These are phyloP conservation scores for Dendrocopos noguchii DNA, from an alignment of 2,113 vertebrate species.

Conservation along the genomic window DNA sequence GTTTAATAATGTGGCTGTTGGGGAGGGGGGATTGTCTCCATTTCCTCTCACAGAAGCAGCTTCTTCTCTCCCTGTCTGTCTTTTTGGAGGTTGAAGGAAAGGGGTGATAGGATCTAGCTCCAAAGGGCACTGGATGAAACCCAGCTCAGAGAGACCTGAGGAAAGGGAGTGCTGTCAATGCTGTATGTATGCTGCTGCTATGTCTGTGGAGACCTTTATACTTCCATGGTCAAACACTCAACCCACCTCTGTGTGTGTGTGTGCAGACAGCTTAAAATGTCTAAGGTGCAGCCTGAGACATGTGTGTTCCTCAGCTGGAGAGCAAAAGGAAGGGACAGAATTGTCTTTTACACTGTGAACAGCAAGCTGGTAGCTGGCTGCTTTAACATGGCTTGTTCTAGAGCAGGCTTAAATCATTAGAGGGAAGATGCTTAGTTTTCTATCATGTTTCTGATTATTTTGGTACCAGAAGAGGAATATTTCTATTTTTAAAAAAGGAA, in stretches of 20 bases:
- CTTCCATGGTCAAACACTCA: not conserved
- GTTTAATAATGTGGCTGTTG: not conserved
- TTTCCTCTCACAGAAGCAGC: not conserved
- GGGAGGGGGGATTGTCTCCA: not conserved
- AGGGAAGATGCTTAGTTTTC: slow-evolving; percentile 35
- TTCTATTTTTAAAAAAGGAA: slow-evolving; percentile 7
- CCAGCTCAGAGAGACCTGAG: not conserved
- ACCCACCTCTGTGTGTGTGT: not conserved
- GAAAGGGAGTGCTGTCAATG: not conserved
- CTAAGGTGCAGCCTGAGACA: not conserved
- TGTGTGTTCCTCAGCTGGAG: not conserved
- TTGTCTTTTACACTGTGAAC: slow-evolving; percentile 11
- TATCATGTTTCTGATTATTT: slow-evolving; percentile 53
- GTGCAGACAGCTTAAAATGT: not conserved
- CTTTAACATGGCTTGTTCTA: not conserved
- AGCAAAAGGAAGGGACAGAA: not conserved
- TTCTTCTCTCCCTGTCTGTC: not conserved
- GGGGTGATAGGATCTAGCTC: not conserved
- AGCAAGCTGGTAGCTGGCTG: slow-evolving; percentile 9
- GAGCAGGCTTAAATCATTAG: not conserved
- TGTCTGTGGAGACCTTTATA: not conserved
- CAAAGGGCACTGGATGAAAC: not conserved
- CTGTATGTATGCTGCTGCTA: fast-evolving
- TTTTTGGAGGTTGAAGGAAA: not conserved
- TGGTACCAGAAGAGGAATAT: slow-evolving; percentile 47